A percentile compares a stretch with the other conserved stretches of the same genome.
Evolutionary conservation across 30 jellyfish, hydroid and myxozoan species (phyloP).

Genomic region (Euphysa ruthae): DNA sequence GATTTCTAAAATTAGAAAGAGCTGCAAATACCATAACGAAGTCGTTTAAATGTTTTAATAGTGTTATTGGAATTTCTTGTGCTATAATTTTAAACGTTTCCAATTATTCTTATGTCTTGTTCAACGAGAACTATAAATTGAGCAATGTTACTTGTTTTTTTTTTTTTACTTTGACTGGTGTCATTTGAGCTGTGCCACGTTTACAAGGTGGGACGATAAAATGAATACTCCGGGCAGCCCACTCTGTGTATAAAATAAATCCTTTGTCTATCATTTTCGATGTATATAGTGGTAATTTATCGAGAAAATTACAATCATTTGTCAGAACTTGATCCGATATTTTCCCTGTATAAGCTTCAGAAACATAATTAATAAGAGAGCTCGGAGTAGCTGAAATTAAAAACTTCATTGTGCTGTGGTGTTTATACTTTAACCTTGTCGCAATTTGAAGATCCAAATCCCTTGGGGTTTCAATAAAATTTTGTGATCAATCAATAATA

Average conservation of each 20-base stretch:
- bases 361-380: conserved; percentile 15
- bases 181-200: conserved; percentile 25
- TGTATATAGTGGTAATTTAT: no score
- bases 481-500: conserved; percentile 39
- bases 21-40: conserved; percentile 38
- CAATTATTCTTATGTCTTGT: conserved; percentile 40
- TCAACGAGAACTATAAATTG: conserved; percentile 30
- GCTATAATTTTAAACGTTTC: conserved; percentile 33
- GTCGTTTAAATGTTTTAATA: conserved; percentile 7
- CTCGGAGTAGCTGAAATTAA: conserved; percentile 30
- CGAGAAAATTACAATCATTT: neutral
- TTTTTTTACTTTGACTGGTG: neutral
- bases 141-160: conserved; percentile 34
- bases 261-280: no score
- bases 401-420: conserved; percentile 28
- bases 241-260: conserved; percentile 42
- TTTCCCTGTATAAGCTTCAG: conserved; percentile 44
- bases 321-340: conserved; percentile 35
- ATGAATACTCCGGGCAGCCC: conserved; percentile 27
- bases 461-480: conserved; percentile 40
- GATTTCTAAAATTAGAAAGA: conserved; percentile 20
- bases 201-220: conserved; percentile 29
- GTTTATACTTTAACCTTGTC: conserved; percentile 19
- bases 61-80: conserved; percentile 31
- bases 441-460: conserved; percentile 21